Evolutionary conservation across 2,888 invertebrate genomes (phyloP).

Genomic region (Carcina quercana): DNA sequence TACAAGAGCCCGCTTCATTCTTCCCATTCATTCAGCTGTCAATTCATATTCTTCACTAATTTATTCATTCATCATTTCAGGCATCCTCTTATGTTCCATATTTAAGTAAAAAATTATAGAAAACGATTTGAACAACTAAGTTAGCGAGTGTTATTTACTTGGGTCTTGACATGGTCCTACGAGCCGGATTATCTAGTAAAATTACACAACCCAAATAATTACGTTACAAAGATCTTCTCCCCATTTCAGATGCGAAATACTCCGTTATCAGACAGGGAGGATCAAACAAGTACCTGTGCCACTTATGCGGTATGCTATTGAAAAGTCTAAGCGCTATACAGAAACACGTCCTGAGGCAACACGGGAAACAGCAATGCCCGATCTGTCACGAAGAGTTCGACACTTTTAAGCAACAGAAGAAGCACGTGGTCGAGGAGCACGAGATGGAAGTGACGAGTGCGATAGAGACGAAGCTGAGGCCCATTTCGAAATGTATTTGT

Average conservation of each 20-base stretch:
- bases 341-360: background rate
- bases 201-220: too few species aligned
- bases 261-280: background rate
- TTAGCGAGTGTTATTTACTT: too few species aligned
- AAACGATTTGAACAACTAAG: too few species aligned
- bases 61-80: too few species aligned
- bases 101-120: too few species aligned
- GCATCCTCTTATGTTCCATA: too few species aligned
- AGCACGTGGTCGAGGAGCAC: background rate
- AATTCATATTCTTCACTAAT: too few species aligned
- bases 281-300: background rate
- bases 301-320: background rate
- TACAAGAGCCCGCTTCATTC: too few species aligned
- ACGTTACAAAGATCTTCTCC: too few species aligned
- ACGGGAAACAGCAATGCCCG: background rate
- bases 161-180: too few species aligned
- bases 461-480: background rate
- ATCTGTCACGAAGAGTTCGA: background rate
- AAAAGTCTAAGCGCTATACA: background rate
- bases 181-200: too few species aligned
- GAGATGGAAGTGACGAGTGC: background rate
- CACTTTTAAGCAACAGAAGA: background rate
- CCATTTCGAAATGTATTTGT: conserved; percentile 3
- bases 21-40: too few species aligned
- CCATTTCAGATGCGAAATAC: background rate